Evolutionary conservation across 2,797 vertebrate species (phyloP).

Genomic region (Lacerta agilis): DNA sequence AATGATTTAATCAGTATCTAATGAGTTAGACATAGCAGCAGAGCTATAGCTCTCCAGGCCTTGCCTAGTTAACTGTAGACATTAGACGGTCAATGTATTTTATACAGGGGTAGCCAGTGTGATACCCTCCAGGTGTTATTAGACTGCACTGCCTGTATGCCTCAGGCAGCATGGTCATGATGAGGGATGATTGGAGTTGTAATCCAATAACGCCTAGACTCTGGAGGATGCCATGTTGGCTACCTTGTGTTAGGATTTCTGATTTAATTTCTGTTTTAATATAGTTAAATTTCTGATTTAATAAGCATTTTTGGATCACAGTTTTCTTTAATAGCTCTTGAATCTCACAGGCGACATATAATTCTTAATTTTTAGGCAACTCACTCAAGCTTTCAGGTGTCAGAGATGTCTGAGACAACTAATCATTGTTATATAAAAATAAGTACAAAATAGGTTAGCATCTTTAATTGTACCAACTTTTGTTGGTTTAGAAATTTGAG

Average conservation of each 20-base stretch:
- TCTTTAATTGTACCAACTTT: neutral
- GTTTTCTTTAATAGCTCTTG: neutral
- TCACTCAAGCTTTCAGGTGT: neutral
- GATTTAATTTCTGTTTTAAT: too few species aligned
- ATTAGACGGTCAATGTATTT: neutral
- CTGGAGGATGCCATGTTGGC: too few species aligned
- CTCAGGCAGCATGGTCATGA: too few species aligned
- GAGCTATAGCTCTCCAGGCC: constrained; percentile 12
- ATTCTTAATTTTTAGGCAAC: neutral
- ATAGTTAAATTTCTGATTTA: neutral
- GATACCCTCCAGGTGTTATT: too few species aligned
- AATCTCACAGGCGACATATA: neutral
- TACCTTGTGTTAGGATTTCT: too few species aligned
- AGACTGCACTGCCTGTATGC: too few species aligned
- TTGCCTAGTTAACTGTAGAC: neutral
- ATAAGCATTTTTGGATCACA: neutral
- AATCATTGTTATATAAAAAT: neutral
- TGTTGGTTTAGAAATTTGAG: neutral
- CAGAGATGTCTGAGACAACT: neutral
- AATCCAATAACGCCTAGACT: too few species aligned
- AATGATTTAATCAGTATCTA: neutral
- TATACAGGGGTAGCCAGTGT: too few species aligned
- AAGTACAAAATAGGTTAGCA: neutral
- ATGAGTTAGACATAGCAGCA: neutral
- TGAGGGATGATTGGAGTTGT: too few species aligned